Conservation (phyloP, 2,888 invertebrate species). For the Eupithecia pulchellata region DNA sequence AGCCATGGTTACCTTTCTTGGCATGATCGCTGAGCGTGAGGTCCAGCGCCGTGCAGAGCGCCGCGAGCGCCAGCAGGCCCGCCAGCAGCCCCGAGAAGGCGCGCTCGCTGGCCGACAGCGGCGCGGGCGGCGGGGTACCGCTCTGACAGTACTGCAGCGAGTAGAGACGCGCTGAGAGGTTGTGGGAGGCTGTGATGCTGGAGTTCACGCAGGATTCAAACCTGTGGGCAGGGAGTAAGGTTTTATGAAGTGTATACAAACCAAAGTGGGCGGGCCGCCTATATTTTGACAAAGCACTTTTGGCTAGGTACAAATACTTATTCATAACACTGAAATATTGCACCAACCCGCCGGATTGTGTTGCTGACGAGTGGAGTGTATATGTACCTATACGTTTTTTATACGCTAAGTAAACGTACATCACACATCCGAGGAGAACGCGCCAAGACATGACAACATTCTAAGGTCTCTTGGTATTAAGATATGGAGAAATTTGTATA, state of each 20-base stretch:
- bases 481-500: background rate
- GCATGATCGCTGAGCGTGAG: conserved; percentile 63
- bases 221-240: conserved; percentile 56
- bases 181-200: conserved; percentile 60
- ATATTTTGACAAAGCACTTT: background rate
- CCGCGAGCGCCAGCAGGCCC: conserved; percentile 62
- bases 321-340: background rate
- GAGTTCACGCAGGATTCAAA: conserved; percentile 73
- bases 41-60: conserved; percentile 68
- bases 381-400: too few species aligned
- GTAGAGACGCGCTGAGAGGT: conserved; percentile 67
- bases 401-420: background rate
- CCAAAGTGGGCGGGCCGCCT: background rate
- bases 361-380: background rate
- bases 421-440: background rate
- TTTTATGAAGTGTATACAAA: background rate
- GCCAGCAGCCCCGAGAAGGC: conserved; percentile 64
- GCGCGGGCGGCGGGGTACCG: conserved; percentile 39
- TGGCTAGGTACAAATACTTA: background rate
- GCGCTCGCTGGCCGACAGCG: conserved; percentile 56
- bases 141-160: conserved; percentile 69
- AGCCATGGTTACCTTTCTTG: conserved; percentile 62
- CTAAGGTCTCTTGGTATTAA: too few species aligned
- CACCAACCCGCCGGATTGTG: background rate
- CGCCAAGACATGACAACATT: too few species aligned